Evolutionary conservation across 1,140 invertebrate species (phyloP), one percentile per base, ranked within the genome.

Genomic region (Hylaeus volcanicus): DNA sequence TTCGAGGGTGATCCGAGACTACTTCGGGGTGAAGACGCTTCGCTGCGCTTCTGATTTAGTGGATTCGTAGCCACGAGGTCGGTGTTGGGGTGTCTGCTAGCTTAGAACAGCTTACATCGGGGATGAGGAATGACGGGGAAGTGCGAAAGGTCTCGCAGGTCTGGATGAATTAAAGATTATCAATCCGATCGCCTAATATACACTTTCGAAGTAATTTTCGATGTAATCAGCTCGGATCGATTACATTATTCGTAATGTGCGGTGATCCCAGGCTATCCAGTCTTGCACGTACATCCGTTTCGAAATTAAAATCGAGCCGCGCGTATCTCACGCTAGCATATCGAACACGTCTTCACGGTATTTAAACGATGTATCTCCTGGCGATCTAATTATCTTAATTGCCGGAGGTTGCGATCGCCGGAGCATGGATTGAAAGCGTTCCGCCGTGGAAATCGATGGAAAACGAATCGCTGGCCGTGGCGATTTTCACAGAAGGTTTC

Each of bases 41-140:
- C 83, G 89, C 87, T 90, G 90, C 88, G 75, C 86, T 89, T 89
- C 86, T 91, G 90, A 90, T 91, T 90, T 91, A 91, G 78, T 84
- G 79, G 80, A 87, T 81, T 75, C 81, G 66, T 71, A 79, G 86
- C 77, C 84, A 83, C 76, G 79, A 76, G 78, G 65, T 86, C 61
- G 61, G 69, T 70, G 51, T 77, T 55, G 74, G 74, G 60, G 74
- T 74, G 72, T 79, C 64, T 82, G 85, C 66, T 81, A 73, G 77
- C 75, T 73, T 83, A 74, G 71, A 74, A 64, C 43, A 79, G 64
- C 75, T 79, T 69, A 69, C 65, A 37, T 5, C 48, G 69, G 5
- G 45, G 68, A 72, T 68, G 75, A 69, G 75, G 39, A 26, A 69
- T 5, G 61, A 15, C 41, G 37, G 9, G 53, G 11, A 53, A 53